Conservation (phyloP, 2,797 vertebrate genomes). For the Rhodeus uyekii region DNA sequence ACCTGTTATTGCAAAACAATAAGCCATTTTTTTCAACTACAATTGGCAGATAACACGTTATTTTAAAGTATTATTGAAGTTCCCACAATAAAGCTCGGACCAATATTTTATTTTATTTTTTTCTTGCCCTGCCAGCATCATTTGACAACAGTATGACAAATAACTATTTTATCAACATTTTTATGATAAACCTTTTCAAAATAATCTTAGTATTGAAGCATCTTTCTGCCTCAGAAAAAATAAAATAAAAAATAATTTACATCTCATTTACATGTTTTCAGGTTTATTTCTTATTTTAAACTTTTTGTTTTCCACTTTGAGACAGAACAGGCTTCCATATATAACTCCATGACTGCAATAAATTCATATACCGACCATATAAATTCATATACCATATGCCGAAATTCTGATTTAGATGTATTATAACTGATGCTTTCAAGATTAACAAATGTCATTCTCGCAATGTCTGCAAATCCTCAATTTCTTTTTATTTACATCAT, state of each 20-base stretch:
- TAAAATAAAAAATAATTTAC: not conserved
- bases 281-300: not conserved
- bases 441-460: not conserved
- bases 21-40: not conserved
- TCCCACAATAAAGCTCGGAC: too few species aligned
- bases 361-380: not conserved
- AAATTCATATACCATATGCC: too few species aligned
- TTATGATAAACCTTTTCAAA: not conserved
- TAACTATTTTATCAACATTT: not conserved
- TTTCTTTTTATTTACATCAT: not conserved
- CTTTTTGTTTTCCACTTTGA: not conserved
- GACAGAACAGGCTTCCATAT: not conserved
- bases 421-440: not conserved
- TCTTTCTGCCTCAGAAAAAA: not conserved
- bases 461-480: not conserved
- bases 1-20: slow-evolving; percentile 9
- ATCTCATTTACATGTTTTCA: not conserved
- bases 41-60: not conserved
- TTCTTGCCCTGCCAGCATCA: not conserved
- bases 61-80: not conserved
- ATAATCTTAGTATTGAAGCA: not conserved
- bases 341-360: not conserved
- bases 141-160: not conserved
- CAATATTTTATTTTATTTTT: not conserved
- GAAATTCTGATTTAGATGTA: too few species aligned